These are phyloP conservation scores for Rattus norvegicus DNA, from an alignment of 2,113 vertebrate genomes.

Conservation along the genomic window DNA sequence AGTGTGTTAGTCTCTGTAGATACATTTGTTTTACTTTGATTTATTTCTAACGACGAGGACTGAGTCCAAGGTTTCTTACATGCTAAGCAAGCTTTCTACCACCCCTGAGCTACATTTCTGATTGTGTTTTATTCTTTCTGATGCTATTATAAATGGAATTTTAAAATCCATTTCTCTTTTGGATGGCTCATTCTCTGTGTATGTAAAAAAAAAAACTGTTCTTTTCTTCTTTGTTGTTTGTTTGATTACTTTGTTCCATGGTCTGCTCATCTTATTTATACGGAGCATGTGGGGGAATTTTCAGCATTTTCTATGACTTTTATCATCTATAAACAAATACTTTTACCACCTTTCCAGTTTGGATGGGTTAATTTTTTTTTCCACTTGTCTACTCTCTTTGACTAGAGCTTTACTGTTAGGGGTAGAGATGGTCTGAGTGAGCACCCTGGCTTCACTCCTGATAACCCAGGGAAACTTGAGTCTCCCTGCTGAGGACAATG, in stretches of 20 bases:
- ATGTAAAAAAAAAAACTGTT: background rate
- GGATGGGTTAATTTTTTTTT: background rate
- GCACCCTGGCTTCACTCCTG: too few species aligned
- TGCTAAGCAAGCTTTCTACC: background rate
- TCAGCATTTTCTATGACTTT: background rate
- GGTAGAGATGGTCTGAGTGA: background rate
- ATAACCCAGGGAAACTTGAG: background rate
- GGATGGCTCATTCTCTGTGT: background rate
- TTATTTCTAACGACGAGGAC: background rate
- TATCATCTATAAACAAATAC: background rate
- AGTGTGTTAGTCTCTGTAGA: background rate
- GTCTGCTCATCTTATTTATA: background rate
- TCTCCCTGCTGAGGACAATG: background rate
- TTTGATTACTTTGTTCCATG: background rate
- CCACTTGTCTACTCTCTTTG: too few species aligned
- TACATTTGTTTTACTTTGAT: background rate
- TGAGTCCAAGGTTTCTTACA: background rate
- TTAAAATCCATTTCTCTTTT: background rate
- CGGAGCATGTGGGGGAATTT: background rate
- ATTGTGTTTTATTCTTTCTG: background rate
- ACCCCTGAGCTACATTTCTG: background rate
- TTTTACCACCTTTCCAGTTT: background rate
- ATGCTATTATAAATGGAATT: background rate
- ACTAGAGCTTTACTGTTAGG: background rate
- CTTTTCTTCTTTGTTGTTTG: background rate